These are phyloP conservation scores for Leptopilina syphax DNA, from an alignment of 2,888 invertebrate species.

Conservation along the genomic window DNA sequence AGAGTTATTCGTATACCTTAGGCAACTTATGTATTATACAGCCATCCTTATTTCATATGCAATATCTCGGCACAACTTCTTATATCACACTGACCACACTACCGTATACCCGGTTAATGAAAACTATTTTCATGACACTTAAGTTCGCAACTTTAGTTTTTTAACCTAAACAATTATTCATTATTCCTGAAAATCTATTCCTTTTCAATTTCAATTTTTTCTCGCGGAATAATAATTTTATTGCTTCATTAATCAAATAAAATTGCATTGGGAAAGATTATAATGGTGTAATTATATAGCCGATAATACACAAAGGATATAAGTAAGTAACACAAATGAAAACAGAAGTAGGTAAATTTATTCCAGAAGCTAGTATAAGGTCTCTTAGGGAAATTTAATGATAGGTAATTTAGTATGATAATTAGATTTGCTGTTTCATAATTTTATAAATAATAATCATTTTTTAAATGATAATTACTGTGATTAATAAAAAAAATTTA, in stretches of 20 bases:
- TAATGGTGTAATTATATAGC: too few species aligned
- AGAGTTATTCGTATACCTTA: constrained; percentile 29
- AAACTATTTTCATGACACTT: constrained; percentile 21
- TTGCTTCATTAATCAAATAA: not conserved
- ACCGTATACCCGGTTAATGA: not conserved
- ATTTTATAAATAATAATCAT: too few species aligned
- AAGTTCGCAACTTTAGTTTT: not conserved
- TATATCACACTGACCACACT: constrained; percentile 28
- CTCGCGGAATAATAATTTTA: not conserved
- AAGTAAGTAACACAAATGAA: too few species aligned
- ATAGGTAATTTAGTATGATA: too few species aligned
- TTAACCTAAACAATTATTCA: not conserved
- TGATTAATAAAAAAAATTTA: too few species aligned
- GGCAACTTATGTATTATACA: constrained; percentile 25
- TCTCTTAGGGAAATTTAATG: too few species aligned
- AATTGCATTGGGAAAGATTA: too few species aligned
- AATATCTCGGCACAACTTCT: constrained; percentile 13
- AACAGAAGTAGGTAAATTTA: too few species aligned
- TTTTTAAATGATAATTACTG: too few species aligned
- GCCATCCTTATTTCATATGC: constrained; percentile 16
- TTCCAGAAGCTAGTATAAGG: too few species aligned
- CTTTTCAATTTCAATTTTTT: not conserved
- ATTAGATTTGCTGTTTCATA: too few species aligned
- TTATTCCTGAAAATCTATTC: constrained; percentile 1
- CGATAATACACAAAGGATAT: too few species aligned